Evolutionary conservation across 2,888 invertebrate species (phyloP).

Genomic region (Apeira syringaria): DNA sequence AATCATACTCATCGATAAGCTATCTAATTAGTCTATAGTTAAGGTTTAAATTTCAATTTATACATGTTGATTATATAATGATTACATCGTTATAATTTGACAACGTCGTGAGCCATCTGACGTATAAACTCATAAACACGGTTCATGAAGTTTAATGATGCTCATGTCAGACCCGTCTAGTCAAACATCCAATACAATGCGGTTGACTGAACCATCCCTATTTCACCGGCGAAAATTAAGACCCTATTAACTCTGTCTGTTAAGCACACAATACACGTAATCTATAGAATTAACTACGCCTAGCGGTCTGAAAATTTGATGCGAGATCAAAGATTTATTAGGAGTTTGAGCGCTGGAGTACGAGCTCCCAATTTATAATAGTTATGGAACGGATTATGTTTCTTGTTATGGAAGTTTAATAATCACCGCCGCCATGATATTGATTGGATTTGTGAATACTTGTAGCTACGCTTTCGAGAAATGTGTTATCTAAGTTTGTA

Average conservation of each 20-base stretch:
- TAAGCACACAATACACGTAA: slow-evolving; percentile 15
- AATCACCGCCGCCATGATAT: too few relatives aligned
- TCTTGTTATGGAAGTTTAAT: too few relatives aligned
- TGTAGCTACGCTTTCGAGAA: too few relatives aligned
- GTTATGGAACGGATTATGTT: background rate
- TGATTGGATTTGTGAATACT: too few relatives aligned
- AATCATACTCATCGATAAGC: too few relatives aligned
- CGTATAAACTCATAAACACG: background rate
- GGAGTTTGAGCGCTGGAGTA: background rate
- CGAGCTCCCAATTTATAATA: background rate
- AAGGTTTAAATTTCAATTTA: too few relatives aligned
- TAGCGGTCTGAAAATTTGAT: slow-evolving; percentile 13
- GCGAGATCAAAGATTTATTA: slow-evolving; percentile 9
- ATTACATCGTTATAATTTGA: too few relatives aligned
- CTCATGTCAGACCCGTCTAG: slow-evolving; percentile 6
- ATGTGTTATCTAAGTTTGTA: too few relatives aligned
- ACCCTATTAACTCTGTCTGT: slow-evolving; percentile 14
- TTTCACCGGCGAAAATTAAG: slow-evolving; percentile 9
- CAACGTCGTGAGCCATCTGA: background rate
- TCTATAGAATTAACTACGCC: slow-evolving; percentile 17
- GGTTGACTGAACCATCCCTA: slow-evolving; percentile 8
- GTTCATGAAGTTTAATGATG: slow-evolving; percentile 13
- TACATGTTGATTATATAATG: too few relatives aligned
- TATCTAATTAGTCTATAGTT: too few relatives aligned
- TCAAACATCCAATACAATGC: slow-evolving; percentile 10